Percentiles rank a stretch among this genome's conserved stretches.
Evolutionary conservation across 1,140 invertebrate genomes (phyloP).

Genomic region (Hetaerina americana): DNA sequence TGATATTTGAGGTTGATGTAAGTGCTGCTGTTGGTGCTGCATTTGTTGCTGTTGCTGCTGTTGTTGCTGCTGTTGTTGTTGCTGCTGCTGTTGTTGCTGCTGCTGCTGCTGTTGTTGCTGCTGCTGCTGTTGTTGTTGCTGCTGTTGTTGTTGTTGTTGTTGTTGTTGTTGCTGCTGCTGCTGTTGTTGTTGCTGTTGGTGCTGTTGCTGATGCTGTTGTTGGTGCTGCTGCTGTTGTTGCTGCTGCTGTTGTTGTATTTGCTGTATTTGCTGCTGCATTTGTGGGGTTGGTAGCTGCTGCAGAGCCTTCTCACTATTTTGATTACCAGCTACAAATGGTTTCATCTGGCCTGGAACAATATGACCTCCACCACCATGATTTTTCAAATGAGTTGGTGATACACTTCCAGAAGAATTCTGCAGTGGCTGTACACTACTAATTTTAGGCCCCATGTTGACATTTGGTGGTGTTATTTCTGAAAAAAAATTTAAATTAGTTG

Average conservation of each 20-base stretch:
- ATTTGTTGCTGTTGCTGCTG: not conserved
- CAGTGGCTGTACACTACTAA: not conserved
- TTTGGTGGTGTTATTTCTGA: not conserved
- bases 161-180: not conserved
- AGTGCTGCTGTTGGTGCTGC: not conserved
- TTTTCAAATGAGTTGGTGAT: not conserved
- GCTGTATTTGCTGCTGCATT: not conserved
- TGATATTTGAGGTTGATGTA: not conserved
- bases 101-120: not conserved
- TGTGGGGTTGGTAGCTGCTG: not conserved
- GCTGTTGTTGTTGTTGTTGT: not conserved
- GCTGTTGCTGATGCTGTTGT: not conserved
- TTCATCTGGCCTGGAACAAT: not conserved
- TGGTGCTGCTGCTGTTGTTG: not conserved
- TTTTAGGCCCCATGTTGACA: not conserved
- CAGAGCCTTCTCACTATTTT: not conserved
- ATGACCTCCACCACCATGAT: not conserved
- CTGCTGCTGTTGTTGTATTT: not conserved
- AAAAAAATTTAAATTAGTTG: not conserved
- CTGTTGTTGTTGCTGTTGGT: not conserved
- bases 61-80: not conserved
- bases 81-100: not conserved
- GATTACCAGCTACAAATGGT: not conserved
- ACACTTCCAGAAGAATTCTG: not conserved
- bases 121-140: not conserved